Percentiles rank a stretch among this genome's conserved stretches.
These are phyloP conservation scores for Platynereis dumerilii DNA, from an alignment of 2,888 invertebrate species.

Conservation along the genomic window DNA sequence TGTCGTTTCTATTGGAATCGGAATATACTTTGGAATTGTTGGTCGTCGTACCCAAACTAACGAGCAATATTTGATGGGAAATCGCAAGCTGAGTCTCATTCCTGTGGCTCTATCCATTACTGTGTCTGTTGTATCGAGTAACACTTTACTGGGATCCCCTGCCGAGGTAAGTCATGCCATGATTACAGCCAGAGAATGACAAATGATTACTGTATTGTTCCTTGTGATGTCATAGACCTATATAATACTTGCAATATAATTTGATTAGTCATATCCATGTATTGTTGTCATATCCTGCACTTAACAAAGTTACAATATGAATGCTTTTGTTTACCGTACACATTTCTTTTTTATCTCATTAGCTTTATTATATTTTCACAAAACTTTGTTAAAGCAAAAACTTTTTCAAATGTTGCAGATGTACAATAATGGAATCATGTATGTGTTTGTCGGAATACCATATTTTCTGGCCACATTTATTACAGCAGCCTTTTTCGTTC, in stretches of 20 bases:
- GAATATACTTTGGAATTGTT: not conserved
- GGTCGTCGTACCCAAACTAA: not conserved
- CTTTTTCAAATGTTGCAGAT: no score
- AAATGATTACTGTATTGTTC: no score
- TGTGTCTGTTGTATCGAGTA: not conserved
- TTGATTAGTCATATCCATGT: no score
- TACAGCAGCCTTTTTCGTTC: constrained; percentile 11
- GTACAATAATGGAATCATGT: constrained; percentile 20
- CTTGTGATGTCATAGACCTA: no score
- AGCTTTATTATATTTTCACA: no score
- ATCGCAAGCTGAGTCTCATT: not conserved
- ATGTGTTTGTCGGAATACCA: constrained; percentile 1
- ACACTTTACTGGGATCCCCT: not conserved
- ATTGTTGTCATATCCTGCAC: no score
- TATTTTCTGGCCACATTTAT: constrained; percentile 4
- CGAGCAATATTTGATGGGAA: constrained; percentile 1
- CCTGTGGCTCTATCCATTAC: not conserved
- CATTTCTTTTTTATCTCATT: no score
- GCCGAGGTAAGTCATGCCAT: constrained; percentile 1
- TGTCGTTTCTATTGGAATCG: not conserved
- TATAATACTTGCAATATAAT: no score
- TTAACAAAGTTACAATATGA: no score
- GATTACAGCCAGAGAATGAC: no score
- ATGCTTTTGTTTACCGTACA: no score
- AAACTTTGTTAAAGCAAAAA: no score